A percentile compares a stretch with the other conserved stretches of the same genome.
Conservation (phyloP, 2,113 vertebrate genomes). For the Pseudorasbora parva region DNA sequence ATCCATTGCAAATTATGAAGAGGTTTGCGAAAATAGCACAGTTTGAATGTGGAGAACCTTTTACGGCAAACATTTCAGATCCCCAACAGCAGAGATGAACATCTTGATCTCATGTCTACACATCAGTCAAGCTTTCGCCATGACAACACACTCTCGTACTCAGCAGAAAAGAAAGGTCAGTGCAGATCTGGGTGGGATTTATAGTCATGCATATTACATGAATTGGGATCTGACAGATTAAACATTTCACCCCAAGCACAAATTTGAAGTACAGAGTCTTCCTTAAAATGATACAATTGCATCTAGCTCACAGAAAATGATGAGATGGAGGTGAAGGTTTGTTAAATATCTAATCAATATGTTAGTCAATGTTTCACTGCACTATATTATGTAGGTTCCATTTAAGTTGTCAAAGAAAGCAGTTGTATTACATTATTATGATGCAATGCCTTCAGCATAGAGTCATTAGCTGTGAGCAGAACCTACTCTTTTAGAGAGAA, state of each 20-base stretch:
- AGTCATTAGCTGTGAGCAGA: not conserved
- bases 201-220: conserved; percentile 36
- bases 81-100: conserved; percentile 12
- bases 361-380: not conserved
- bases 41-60: not conserved
- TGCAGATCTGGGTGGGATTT: conserved; percentile 48
- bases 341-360: not conserved
- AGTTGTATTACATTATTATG: not conserved
- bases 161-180: conserved; percentile 50
- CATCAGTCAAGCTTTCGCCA: conserved; percentile 23
- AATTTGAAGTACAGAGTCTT: conserved; percentile 23
- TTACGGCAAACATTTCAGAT: not conserved
- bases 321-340: not conserved
- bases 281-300: not conserved
- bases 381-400: not conserved
- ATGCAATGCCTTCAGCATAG: not conserved
- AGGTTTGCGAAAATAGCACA: not conserved
- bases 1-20: not conserved
- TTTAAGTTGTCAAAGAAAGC: not conserved
- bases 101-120: conserved; percentile 29
- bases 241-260: conserved; percentile 21
- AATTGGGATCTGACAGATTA: conserved; percentile 40
- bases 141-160: conserved; percentile 48
- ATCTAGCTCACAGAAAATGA: not conserved
- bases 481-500: not conserved